Percentiles rank a stretch among this genome's conserved stretches.
phyloP scores from a whole-genome alignment of 2,888 invertebrate species.

The Hypena proboscidalis region DNA sequence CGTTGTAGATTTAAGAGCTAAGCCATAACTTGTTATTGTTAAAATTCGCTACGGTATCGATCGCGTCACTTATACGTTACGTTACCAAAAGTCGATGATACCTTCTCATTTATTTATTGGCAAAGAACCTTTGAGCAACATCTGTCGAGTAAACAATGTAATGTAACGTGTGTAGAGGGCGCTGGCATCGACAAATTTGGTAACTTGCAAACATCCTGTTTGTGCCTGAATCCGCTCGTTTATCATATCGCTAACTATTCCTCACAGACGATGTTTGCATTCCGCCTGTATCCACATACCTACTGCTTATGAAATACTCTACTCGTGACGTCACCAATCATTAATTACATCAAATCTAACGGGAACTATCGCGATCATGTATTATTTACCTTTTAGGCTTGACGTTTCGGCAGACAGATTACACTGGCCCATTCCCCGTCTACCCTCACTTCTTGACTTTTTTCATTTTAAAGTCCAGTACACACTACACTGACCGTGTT shows the following conservation, averaged over 20 bases:
- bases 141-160: not conserved
- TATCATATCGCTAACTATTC: conserved; percentile 2
- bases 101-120: not conserved
- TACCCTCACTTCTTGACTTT: too few relatives aligned
- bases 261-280: conserved; percentile 13
- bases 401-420: too few relatives aligned
- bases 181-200: not conserved
- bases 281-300: not conserved
- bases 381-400: too few relatives aligned
- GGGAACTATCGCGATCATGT: too few relatives aligned
- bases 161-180: not conserved
- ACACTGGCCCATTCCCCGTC: too few relatives aligned
- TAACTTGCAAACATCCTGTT: conserved; percentile 31
- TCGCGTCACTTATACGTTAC: not conserved
- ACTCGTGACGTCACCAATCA: not conserved
- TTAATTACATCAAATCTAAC: too few relatives aligned
- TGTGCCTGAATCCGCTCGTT: conserved; percentile 5
- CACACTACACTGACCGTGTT: too few relatives aligned
- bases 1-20: not conserved
- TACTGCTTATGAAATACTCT: not conserved
- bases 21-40: not conserved
- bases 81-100: not conserved
- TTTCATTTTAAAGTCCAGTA: too few relatives aligned
- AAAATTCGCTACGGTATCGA: not conserved
- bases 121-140: not conserved